Evolutionary conservation across 2,797 vertebrate genomes (phyloP).

Genomic region (Anguilla megastoma): DNA sequence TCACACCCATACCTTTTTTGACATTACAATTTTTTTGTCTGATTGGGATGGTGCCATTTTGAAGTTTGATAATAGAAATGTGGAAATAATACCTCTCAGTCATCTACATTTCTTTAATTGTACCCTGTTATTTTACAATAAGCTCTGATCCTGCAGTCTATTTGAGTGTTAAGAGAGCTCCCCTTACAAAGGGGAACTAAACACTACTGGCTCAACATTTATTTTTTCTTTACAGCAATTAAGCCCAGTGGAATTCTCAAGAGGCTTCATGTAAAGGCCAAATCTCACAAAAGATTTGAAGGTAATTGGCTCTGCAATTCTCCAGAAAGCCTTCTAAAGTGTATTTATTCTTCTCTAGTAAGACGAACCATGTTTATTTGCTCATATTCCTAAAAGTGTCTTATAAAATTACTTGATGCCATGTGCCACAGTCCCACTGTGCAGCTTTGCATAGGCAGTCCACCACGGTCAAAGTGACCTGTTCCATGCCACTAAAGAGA

Average conservation of each 20-base stretch:
- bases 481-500: not conserved
- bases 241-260: not conserved
- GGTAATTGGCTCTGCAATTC: not conserved
- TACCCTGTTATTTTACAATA: not conserved
- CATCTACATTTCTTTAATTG: not conserved
- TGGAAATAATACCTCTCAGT: not conserved
- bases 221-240: not conserved
- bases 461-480: conserved; percentile 15
- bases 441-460: not conserved
- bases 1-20: not conserved
- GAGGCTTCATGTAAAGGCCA: not conserved
- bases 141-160: not conserved
- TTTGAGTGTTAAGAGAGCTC: not conserved
- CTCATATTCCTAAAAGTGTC: not conserved
- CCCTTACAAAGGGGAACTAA: not conserved
- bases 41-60: not conserved
- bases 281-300: not conserved
- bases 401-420: not conserved
- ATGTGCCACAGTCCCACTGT: not conserved
- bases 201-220: not conserved
- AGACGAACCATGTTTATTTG: not conserved
- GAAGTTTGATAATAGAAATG: not conserved
- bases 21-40: not conserved
- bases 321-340: not conserved
- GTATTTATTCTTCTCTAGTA: not conserved